Evolutionary conservation across 2,888 invertebrate species (phyloP), one percentile per base, ranked within the genome.

Genomic region (Sturmia bella): DNA sequence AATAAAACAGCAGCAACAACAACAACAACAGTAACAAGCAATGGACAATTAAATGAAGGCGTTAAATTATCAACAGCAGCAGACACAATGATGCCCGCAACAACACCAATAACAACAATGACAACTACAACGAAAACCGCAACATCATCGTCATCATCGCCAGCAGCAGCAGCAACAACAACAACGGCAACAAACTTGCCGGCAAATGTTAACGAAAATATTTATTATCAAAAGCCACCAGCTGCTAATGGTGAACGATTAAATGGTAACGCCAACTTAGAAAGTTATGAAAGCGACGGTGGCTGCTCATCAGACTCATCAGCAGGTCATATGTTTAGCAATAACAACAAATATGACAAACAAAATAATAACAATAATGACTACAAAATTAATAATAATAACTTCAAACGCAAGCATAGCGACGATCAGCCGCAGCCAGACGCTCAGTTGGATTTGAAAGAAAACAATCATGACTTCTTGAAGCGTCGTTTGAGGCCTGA

Each of bases 201-300:
- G 57, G 17, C 19, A 6, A 45, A 74, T 69, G 64, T 75, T 39
- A 15, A 77, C 54, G 74, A 74, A 39, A 73, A 83, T 54, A 75
- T 74, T 59, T 56, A 39, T 48, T 66, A 52, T 56, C 69, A 63
- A 39, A 61, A 74, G 66, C 19, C 81, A 66, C 82, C 84, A 83
- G 86, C 85, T 85, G 87, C 85, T 84, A 86, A 86, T 83, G 85
- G 85, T 48, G 85, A 85, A 79, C 86, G 85, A 76, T 85, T 86
- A 83, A 85, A 86, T 77, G 86, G 85, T 45, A 82, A 83, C 59
- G 84, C 78, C 50, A 83, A 83, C 77, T 85, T 89, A 57, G 92
- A 92, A 86, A 93, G 92, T 89, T 94, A 94, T 88, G 94, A 94
- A 88, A 93, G 93, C 78, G 89, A 89, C 82, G 90, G 89, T 83